phyloP scores from a whole-genome alignment of 35 echinoderm and acorn worm species.

The Acanthaster planci region DNA sequence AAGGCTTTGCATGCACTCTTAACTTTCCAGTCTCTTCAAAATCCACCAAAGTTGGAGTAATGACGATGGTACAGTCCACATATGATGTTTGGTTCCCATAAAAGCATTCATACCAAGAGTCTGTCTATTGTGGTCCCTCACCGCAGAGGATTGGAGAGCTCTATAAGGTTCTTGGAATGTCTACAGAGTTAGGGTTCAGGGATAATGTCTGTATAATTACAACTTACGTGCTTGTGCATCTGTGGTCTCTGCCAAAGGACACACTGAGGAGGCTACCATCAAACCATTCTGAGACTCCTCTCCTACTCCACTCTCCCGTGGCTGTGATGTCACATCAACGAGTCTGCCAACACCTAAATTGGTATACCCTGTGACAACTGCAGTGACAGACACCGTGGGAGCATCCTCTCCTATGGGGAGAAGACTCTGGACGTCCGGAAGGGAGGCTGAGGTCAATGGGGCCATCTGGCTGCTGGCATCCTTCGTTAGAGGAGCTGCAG shows the following conservation, averaged over 20 bases:
- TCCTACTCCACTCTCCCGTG: conserved; percentile 7
- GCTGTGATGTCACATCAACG: not conserved
- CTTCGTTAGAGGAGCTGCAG: not conserved
- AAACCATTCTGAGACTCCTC: conserved; percentile 28
- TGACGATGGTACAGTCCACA: too few species aligned
- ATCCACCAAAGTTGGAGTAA: too few species aligned
- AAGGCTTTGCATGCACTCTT: too few species aligned
- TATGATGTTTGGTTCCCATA: too few species aligned
- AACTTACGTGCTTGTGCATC: conserved; percentile 12
- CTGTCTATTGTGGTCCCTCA: too few species aligned
- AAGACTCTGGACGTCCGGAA: conserved; percentile 22
- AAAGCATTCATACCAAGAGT: too few species aligned
- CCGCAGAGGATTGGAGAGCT: too few species aligned
- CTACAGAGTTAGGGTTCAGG: too few species aligned
- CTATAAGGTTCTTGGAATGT: too few species aligned
- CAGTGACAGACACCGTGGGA: not conserved
- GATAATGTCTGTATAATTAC: not conserved
- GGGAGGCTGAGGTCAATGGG: not conserved
- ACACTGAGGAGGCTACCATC: conserved; percentile 19
- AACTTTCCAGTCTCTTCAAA: too few species aligned
- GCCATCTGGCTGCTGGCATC: conserved; percentile 29
- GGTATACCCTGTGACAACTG: not conserved
- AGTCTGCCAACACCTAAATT: not conserved
- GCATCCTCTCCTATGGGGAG: not conserved
- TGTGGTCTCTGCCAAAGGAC: conserved; percentile 18